Evolutionary conservation across 1,140 invertebrate genomes (phyloP).

Genomic region (Hyphantria cunea): DNA sequence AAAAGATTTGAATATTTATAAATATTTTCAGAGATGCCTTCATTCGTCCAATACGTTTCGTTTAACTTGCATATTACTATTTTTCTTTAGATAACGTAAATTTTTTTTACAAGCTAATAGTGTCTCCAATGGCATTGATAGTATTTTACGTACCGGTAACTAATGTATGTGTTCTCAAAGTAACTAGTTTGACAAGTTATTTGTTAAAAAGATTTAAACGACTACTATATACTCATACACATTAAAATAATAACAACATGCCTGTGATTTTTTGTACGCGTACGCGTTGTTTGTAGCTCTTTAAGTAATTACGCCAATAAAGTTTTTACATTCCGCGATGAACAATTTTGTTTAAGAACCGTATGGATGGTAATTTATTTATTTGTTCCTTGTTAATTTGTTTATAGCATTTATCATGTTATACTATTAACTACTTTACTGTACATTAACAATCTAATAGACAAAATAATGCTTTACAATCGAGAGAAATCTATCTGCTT

Average conservation of each 20-base stretch:
- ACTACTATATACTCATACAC: neutral
- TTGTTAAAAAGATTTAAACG: neutral
- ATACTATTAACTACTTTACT: neutral
- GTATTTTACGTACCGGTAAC: no score
- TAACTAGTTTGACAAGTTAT: neutral
- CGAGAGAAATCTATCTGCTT: no score
- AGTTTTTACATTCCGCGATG: conserved; percentile 16
- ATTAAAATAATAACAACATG: neutral
- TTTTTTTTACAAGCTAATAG: no score
- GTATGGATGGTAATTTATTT: conserved; percentile 9
- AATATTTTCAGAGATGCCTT: no score
- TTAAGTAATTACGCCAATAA: conserved; percentile 13
- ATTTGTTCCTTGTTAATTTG: conserved; percentile 12
- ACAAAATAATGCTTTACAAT: no score
- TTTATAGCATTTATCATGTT: neutral
- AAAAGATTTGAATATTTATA: no score
- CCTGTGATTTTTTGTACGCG: conserved; percentile 5
- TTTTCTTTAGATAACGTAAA: no score
- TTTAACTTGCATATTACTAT: no score
- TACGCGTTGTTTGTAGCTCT: conserved; percentile 22
- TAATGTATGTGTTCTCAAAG: neutral
- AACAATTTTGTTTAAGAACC: conserved; percentile 17
- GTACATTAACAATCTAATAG: neutral
- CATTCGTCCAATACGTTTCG: no score
- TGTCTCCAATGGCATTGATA: no score